phyloP scores from a whole-genome alignment of 2,113 vertebrate species.

The Crotalus helleri region DNA sequence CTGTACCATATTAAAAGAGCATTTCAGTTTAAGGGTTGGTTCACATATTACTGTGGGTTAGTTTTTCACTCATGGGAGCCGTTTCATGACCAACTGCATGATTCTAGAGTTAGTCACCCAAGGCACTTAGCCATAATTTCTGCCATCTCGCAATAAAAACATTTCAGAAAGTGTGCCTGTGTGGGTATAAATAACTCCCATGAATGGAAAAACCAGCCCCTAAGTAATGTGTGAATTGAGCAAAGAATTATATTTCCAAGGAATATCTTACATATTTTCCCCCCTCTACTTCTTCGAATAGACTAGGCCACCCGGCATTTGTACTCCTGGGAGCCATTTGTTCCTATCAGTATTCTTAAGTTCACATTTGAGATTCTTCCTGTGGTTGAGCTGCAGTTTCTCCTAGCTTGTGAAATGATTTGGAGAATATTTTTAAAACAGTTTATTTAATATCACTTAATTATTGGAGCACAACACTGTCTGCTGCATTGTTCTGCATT shows the following conservation, averaged over 20 bases:
- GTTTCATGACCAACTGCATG: not conserved
- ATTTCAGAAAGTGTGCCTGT: not conserved
- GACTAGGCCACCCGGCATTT: not conserved
- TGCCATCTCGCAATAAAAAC: not conserved
- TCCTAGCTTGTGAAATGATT: not conserved
- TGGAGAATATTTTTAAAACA: not conserved
- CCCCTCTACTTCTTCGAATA: not conserved
- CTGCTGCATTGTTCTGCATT: not conserved
- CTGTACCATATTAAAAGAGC: not conserved
- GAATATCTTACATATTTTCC: not conserved
- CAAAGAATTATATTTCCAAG: not conserved
- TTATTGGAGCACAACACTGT: slow-evolving; percentile 5
- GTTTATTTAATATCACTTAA: slow-evolving; percentile 19
- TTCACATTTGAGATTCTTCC: slow-evolving; percentile 2
- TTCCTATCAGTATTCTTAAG: slow-evolving; percentile 10
- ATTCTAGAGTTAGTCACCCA: not conserved
- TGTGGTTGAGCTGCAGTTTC: not conserved
- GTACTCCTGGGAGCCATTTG: not conserved
- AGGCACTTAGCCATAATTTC: not conserved
- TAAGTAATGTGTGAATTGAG: not conserved
- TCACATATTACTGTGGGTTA: not conserved
- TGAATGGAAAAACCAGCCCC: not conserved
- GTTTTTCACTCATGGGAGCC: not conserved
- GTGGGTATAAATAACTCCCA: not conserved
- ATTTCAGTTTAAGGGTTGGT: not conserved